Evolutionary conservation across 2,113 vertebrate genomes (phyloP), one percentile per base, ranked within the genome.

Genomic region (Chaetops frenatus): DNA sequence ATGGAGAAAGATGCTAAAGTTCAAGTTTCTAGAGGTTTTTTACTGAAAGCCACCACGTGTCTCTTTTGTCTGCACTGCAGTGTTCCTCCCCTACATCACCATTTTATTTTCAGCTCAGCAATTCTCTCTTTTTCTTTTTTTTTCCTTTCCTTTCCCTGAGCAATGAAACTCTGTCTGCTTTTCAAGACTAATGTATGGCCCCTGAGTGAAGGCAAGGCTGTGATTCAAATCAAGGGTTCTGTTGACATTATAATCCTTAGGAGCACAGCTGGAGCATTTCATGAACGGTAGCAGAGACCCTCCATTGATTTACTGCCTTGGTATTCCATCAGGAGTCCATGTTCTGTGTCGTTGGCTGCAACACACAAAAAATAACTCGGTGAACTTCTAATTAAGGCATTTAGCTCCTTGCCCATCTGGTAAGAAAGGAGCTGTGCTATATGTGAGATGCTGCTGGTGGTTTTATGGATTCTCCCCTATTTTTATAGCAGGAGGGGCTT

Each of bases 231-330:
- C 95, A 96, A 96, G 94, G 85, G 89, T 94, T 96, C 95, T 96
- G 96, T 91, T 97, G 96, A 97, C 95, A 96, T 89, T 83, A 66
- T 97, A 97, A 97, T 97, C 95, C 96, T 96, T 87, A 24, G 61
- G 77, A 97, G 94, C 92, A 91, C 96, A 97, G 96, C 95, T 97
- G 94, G 95, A 97, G 89, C 94, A 97, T 97, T 97, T 97, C 94
- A 96, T 60, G 92, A 90, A 92, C 79, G 6, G 93, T 94, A 95
- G 96, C 96, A 93, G 93, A 96, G 89, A 84, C 77, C 35, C 74
- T 83, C 89, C 77, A 91, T 65, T 97, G 97, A 97, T 97, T 97
- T 97, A 97, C 95, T 91, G 94, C 94, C 87, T 85, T 81, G 96
- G 94, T 95, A 97, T 96, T 96, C 85, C 57, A 92, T 29, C 91